These are phyloP conservation scores for Tortricodes alternella DNA, from an alignment of 2,888 invertebrate genomes.

Conservation along the genomic window DNA sequence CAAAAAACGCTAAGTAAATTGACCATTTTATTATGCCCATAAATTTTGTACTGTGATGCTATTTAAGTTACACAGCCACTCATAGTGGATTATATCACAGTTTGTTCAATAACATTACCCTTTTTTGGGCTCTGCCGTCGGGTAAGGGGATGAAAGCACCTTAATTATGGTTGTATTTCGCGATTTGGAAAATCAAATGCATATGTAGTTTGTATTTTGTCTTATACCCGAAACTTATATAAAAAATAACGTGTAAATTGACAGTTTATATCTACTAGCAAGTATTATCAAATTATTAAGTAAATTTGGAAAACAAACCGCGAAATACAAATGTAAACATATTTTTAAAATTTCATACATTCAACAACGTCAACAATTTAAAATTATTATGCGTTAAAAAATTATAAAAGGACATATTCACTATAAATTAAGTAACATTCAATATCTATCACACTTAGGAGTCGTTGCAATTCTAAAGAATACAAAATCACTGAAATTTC, in stretches of 20 bases:
- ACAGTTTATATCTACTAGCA: background rate
- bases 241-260: background rate
- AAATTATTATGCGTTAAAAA: slow-evolving; percentile 5
- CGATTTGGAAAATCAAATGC: background rate
- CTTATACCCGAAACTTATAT: no score
- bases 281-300: background rate
- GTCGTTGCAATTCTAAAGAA: slow-evolving; percentile 23
- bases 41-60: slow-evolving; percentile 49
- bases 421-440: slow-evolving; percentile 30
- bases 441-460: slow-evolving; percentile 12
- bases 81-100: slow-evolving; percentile 26
- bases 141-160: background rate
- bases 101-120: slow-evolving; percentile 12
- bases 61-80: slow-evolving; percentile 19
- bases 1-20: background rate
- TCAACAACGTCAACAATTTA: background rate
- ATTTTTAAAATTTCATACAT: background rate
- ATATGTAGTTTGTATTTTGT: background rate
- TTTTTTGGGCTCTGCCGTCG: background rate
- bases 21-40: slow-evolving; percentile 10
- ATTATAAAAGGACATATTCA: slow-evolving; percentile 3
- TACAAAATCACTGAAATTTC: background rate
- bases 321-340: background rate
- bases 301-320: background rate
- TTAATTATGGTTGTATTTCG: background rate